These are phyloP conservation scores for Agelastica alni DNA, from an alignment of 2,888 invertebrate genomes.

Conservation along the genomic window DNA sequence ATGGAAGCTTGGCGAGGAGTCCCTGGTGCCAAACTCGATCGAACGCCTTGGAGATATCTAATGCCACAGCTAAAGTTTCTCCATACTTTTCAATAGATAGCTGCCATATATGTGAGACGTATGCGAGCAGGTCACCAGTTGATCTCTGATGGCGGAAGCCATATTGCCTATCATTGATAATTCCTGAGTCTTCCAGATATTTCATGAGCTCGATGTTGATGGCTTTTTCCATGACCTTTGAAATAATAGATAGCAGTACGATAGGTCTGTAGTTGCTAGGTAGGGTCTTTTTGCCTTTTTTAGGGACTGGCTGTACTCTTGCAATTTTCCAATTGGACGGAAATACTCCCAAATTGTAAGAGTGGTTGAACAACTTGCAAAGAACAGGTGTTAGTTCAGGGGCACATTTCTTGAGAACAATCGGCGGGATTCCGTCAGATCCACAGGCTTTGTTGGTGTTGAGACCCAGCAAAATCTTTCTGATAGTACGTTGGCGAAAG, in stretches of 20 bases:
- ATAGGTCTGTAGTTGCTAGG: slow-evolving; percentile 4
- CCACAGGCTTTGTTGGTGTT: not conserved
- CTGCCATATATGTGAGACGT: slow-evolving; percentile 1
- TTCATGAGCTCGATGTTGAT: not conserved
- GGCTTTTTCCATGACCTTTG: not conserved
- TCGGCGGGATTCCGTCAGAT: not conserved
- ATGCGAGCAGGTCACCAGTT: not conserved
- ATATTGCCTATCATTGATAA: not conserved
- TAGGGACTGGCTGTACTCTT: slow-evolving; percentile 1
- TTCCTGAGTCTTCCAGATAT: not conserved
- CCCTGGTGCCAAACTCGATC: no score
- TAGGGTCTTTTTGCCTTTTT: not conserved
- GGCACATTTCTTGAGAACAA: not conserved
- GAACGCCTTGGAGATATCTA: no score
- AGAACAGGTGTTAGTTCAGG: no score
- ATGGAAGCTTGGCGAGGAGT: no score
- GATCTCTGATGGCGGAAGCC: not conserved
- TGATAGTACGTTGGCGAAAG: not conserved
- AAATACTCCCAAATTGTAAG: not conserved
- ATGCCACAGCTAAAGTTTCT: not conserved
- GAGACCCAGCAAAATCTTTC: not conserved
- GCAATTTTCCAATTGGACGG: not conserved
- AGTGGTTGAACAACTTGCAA: not conserved
- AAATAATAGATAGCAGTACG: not conserved
- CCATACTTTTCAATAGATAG: not conserved